Evolutionary conservation across 2,888 invertebrate genomes (phyloP).

Genomic region (Protonemura montana): DNA sequence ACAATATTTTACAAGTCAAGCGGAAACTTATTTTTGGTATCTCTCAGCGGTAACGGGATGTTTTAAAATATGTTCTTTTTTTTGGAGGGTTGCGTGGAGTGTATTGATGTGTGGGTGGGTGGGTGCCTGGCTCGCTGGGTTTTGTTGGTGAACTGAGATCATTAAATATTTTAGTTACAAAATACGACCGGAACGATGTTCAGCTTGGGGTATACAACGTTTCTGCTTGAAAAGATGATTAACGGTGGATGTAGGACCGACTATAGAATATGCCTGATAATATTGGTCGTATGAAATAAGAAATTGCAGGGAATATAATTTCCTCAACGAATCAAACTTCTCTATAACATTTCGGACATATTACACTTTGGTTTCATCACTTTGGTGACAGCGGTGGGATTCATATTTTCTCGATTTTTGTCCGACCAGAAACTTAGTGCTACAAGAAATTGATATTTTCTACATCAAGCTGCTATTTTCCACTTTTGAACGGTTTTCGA

Average conservation of each 20-base stretch:
- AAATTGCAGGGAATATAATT: too few species aligned
- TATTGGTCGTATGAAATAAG: too few species aligned
- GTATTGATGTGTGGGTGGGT: background rate
- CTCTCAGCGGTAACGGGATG: background rate
- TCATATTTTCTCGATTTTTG: background rate
- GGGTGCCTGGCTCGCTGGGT: background rate
- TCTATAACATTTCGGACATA: background rate
- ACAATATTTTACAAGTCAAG: background rate
- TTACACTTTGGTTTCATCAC: too few species aligned
- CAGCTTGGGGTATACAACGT: too few species aligned
- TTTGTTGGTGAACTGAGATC: background rate
- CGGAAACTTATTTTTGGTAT: background rate
- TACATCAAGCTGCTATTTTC: too few species aligned
- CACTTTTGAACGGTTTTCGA: background rate
- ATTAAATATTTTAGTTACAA: background rate
- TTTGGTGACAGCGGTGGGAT: background rate
- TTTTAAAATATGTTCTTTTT: constrained; percentile 3
- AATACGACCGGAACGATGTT: background rate
- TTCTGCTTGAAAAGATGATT: too few species aligned
- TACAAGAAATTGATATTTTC: background rate
- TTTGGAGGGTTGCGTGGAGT: background rate
- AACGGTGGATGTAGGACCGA: too few species aligned
- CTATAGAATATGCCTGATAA: too few species aligned
- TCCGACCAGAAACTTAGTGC: too few species aligned
- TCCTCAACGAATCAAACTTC: too few species aligned